Evolutionary conservation across 2,113 vertebrate species (phyloP), one percentile per base, ranked within the genome.

Genomic region (Serinus canaria): DNA sequence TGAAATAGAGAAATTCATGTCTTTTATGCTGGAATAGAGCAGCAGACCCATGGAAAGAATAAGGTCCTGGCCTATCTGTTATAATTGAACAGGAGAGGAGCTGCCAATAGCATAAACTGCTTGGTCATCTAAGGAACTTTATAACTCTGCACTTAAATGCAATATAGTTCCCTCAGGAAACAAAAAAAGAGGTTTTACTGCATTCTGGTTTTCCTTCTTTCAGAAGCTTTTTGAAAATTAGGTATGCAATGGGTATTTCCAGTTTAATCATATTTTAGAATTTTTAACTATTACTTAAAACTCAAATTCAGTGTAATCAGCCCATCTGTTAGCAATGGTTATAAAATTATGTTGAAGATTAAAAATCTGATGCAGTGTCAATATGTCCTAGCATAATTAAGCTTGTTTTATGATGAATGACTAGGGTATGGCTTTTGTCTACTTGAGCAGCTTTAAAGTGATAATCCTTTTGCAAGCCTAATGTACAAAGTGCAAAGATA

Each of bases 271-370:
- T 76, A 79, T 89, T 94, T 95, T 89, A 83, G 33, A 53, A 91
- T 91, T 96, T 94, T 91, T 74, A 94, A 80, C 92, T 90, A 88
- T 94, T 94, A 74, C 83, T 97, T 95, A 90, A 96, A 92, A 62
- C 92, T 89, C 47, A 70, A 81, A 94, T 86, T 95, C 92, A 89
- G 95, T 89, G 80, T 89, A 96, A 93, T 93, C 93, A 83, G 93
- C 76, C 96, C 93, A 95, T 96, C 93, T 96, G 95, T 95, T 97
- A 94, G 92, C 92, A 92, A 90, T 59, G 86, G 68, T 87, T 94
- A 84, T 41, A 87, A 92, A 97, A 96, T 90, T 75, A 75, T 87
- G 88, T 27, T 92, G 86, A 96, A 84, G 93, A 95, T 90, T 82
- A 83, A 96, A 95, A 95, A 95, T 64, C 89, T 84, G 93, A 90